Base-by-base conservation (phyloP, 1,140 invertebrate genomes). In the Brevipalpus yothersi region DNA sequence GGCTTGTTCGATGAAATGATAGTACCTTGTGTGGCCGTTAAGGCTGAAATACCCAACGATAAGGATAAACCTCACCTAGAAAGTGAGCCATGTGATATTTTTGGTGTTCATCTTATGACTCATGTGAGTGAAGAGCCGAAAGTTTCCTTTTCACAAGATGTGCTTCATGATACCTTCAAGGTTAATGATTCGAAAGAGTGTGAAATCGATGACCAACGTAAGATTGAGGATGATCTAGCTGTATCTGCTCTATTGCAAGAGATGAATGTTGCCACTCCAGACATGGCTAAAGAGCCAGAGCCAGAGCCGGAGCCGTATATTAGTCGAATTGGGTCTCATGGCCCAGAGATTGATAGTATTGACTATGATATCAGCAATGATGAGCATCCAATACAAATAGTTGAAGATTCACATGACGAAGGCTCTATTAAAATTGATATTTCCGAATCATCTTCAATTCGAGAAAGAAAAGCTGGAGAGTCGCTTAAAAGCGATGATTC, bases 181-280 rank as follows among this genome's bases (percentile, higher is more conserved):
- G 41, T 41, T 23, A 31, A 43, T 15, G 53, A 59, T n/a, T 40
- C 39, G 21, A 49, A 58, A 40, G 60, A 63, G 23, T 41, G 15
- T 56, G 60, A 61, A 43, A 51, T 63, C 15, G 59, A 65, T 56
- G 60, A 65, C 60, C 65, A 67, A 40, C 43, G 66, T 51, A 67
- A 65, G 57, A 65, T 65, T 11, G 67, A 68, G 63, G 66, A 67
- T 63, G 67, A 68, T 57, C 51, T 67, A 4, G 67, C 67, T 17
- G 66, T 68, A 4, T 65, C 65, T 15, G 66, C 67, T 45, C 53
- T 68, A n/a, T 54, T 68, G n/a, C 64, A 65, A 60, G 67, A 67
- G 53, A 68, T 68, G 67, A 61, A 65, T 59, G 53, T 40, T 55
- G 23, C 15, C 23, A 39, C 53, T 13, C 53, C 53, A 19, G 53